Percentiles rank a stretch among this genome's conserved stretches.
phyloP scores from a whole-genome alignment of 2,888 invertebrate genomes.

The Synergus gifuensis region DNA sequence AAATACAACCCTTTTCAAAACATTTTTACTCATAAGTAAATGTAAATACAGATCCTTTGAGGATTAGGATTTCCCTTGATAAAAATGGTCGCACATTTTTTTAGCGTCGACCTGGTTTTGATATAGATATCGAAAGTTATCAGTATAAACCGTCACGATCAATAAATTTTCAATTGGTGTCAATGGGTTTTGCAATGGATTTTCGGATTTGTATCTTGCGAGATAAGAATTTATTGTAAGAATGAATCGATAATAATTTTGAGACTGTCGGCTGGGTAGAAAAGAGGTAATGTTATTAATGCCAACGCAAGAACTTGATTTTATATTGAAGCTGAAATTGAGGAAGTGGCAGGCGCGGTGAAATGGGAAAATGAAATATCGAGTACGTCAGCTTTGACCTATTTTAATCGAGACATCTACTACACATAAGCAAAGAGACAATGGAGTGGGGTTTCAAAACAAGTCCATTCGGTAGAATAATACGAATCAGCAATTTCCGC shows the following conservation, averaged over 20 bases:
- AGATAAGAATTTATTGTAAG: neutral
- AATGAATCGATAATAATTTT: neutral
- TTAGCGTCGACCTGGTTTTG: slow-evolving; percentile 49
- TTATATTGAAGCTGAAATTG: neutral
- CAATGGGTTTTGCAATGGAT: slow-evolving; percentile 41
- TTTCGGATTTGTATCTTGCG: neutral
- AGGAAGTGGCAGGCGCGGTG: neutral
- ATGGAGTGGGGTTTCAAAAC: slow-evolving; percentile 40
- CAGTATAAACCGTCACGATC: slow-evolving; percentile 56
- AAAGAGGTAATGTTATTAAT: neutral
- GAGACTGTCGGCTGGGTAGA: neutral
- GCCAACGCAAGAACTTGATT: slow-evolving; percentile 16
- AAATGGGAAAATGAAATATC: slow-evolving; percentile 40
- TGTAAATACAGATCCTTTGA: neutral
- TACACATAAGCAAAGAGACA: slow-evolving; percentile 38
- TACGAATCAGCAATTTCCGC: slow-evolving; percentile 56
- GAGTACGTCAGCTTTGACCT: slow-evolving; percentile 28
- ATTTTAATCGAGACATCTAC: slow-evolving; percentile 42
- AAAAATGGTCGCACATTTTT: slow-evolving; percentile 43
- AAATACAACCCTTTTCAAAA: no score
- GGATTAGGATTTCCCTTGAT: neutral
- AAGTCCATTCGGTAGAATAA: slow-evolving; percentile 42
- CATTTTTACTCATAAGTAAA: no score
- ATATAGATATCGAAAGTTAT: slow-evolving; percentile 52
- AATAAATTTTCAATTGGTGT: slow-evolving; percentile 59